Evolutionary conservation across 2,113 vertebrate species (phyloP).

Genomic region (Dasyurus viverrinus): DNA sequence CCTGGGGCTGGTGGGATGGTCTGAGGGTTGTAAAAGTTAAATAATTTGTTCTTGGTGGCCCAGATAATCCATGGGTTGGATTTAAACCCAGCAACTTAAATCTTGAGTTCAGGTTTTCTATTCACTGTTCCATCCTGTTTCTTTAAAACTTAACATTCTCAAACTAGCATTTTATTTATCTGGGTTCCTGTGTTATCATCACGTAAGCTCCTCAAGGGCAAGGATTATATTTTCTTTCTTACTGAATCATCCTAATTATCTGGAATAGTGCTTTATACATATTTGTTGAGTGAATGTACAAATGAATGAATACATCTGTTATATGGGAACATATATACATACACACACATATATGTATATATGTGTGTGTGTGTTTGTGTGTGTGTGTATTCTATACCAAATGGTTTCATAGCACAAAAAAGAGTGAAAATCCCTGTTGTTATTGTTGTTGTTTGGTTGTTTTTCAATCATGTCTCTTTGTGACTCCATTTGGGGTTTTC

Average conservation of each 20-base stretch:
- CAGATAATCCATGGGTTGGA: neutral
- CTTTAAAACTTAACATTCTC: neutral
- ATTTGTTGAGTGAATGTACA: neutral
- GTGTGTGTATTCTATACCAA: neutral
- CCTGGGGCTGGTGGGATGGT: too few species aligned
- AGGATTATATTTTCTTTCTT: neutral
- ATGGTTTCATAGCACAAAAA: neutral
- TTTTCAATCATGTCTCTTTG: too few species aligned
- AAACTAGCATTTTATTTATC: neutral
- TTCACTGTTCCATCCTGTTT: neutral
- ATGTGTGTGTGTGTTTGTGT: too few species aligned
- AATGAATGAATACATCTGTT: neutral
- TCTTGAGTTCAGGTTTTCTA: neutral
- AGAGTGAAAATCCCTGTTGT: neutral
- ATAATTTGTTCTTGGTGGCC: neutral
- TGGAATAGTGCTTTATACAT: neutral
- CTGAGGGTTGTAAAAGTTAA: neutral
- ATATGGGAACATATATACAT: neutral
- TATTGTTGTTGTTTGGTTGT: too few species aligned
- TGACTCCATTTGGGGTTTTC: too few species aligned
- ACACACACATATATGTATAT: neutral
- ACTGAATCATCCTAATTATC: neutral
- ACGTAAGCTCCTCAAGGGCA: neutral
- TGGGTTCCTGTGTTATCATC: neutral
- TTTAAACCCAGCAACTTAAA: neutral